A percentile compares a stretch with the other conserved stretches of the same genome.
Conservation (phyloP, 1,140 invertebrate genomes). For the Drosophila setifemur region DNA sequence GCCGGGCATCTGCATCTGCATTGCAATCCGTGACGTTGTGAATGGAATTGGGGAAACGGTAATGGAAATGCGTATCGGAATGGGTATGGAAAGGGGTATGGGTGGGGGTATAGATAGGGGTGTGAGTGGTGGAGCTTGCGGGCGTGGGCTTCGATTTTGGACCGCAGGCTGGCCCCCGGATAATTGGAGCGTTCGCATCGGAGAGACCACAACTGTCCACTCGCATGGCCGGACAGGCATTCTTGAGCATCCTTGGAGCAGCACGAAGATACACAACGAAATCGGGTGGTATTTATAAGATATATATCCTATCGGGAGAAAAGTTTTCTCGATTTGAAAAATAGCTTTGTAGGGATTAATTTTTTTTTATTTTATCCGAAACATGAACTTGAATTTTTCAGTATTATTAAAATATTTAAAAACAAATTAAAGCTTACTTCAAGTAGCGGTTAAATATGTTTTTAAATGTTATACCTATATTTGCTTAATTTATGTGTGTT, state of each 20-base stretch:
- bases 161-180: neutral
- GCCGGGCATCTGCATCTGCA: conserved; percentile 62
- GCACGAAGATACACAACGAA: neutral
- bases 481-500: neutral
- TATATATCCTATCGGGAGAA: no score
- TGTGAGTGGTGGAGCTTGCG: neutral
- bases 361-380: no score
- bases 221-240: conserved; percentile 17
- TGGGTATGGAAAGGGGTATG: no score
- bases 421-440: no score
- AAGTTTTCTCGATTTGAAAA: no score
- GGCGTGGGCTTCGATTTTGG: neutral
- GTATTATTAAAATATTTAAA: no score
- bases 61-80: no score
- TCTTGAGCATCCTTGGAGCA: neutral
- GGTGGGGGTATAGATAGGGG: neutral
- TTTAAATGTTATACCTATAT: neutral
- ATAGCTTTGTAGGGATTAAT: no score
- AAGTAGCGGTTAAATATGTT: no score
- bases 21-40: conserved; percentile 18
- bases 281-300: no score
- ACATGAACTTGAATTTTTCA: no score
- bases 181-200: conserved; percentile 41
- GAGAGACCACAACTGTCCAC: conserved; percentile 37
- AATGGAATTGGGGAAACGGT: no score